Evolutionary conservation across 2,888 invertebrate species (phyloP).

Genomic region (Xestia sexstrigata): DNA sequence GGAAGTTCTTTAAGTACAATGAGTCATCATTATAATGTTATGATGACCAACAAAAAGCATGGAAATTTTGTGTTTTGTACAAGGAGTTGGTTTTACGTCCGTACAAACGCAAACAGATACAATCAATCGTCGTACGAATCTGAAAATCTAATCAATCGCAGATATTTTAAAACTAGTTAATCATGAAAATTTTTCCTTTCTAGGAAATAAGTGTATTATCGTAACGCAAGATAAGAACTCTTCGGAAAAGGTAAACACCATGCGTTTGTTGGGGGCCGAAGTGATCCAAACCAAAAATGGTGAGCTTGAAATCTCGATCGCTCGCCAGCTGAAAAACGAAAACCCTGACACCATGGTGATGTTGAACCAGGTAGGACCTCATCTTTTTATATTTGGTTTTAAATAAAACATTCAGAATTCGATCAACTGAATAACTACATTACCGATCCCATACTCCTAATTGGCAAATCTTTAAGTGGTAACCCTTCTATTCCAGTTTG

Average conservation of each 20-base stretch:
- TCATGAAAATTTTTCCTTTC: constrained; percentile 23
- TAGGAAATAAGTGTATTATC: constrained; percentile 96
- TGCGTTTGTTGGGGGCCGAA: constrained; percentile 97
- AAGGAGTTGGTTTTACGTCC: not conserved
- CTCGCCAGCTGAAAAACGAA: constrained; percentile 58
- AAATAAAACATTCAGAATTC: not conserved
- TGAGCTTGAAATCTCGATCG: constrained; percentile 52
- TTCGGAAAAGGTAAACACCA: constrained; percentile 96
- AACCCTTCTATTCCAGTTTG: constrained; percentile 91
- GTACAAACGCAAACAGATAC: constrained; percentile 7
- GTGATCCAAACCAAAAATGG: constrained; percentile 93
- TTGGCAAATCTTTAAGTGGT: not conserved
- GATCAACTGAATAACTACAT: not conserved
- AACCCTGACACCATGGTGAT: constrained; percentile 65
- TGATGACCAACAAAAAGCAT: constrained; percentile 8
- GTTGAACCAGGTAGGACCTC: constrained; percentile 87
- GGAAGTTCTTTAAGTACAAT: not conserved
- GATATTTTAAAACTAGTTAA: constrained; percentile 8
- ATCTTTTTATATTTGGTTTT: not conserved
- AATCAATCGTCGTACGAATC: constrained; percentile 13
- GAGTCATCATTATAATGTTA: not conserved
- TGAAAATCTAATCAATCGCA: constrained; percentile 23
- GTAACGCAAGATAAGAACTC: constrained; percentile 99
- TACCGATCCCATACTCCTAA: not conserved
- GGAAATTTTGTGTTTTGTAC: not conserved